phyloP scores from a whole-genome alignment of 2,113 vertebrate species.

The Calidris pugnax region DNA sequence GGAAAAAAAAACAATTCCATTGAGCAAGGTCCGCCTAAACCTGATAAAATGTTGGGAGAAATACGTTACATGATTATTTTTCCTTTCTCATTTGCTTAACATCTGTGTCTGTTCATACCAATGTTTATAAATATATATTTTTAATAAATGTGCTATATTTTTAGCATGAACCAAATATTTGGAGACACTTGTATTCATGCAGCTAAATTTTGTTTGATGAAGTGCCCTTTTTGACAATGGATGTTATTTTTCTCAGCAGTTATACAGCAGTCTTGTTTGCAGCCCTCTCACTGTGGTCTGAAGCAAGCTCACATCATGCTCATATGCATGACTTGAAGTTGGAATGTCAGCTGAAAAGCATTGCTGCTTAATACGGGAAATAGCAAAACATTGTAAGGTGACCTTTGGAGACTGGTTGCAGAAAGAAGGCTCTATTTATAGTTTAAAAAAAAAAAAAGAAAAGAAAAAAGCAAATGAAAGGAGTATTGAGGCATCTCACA shows the following conservation, averaged over 20 bases:
- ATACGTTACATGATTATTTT: slow-evolving; percentile 57
- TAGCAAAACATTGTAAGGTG: slow-evolving; percentile 49
- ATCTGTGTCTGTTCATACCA: slow-evolving; percentile 73
- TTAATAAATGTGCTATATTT: slow-evolving; percentile 86
- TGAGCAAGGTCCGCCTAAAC: slow-evolving; percentile 54
- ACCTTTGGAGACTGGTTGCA: slow-evolving; percentile 62
- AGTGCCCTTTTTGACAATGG: slow-evolving; percentile 36
- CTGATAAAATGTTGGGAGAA: slow-evolving; percentile 58
- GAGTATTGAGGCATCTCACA: not conserved
- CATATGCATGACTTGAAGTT: slow-evolving; percentile 65
- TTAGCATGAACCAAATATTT: slow-evolving; percentile 82
- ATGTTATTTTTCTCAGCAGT: slow-evolving; percentile 15
- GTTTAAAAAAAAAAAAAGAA: not conserved
- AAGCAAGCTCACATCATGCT: slow-evolving; percentile 53
- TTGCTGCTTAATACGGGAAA: slow-evolving; percentile 57
- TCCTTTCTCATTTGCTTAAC: slow-evolving; percentile 69
- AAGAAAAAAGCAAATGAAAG: not conserved
- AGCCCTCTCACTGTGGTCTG: slow-evolving; percentile 38
- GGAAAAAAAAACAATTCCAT: slow-evolving; percentile 1
- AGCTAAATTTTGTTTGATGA: slow-evolving; percentile 56
- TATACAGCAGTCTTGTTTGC: slow-evolving; percentile 41
- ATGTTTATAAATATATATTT: slow-evolving; percentile 86
- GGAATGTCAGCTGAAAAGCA: slow-evolving; percentile 68
- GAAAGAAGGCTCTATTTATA: slow-evolving; percentile 41
- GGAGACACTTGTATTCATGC: slow-evolving; percentile 58